Evolutionary conservation across 2,113 vertebrate species (phyloP), one percentile per base, ranked within the genome.

Genomic region (Empidonax alnorum): DNA sequence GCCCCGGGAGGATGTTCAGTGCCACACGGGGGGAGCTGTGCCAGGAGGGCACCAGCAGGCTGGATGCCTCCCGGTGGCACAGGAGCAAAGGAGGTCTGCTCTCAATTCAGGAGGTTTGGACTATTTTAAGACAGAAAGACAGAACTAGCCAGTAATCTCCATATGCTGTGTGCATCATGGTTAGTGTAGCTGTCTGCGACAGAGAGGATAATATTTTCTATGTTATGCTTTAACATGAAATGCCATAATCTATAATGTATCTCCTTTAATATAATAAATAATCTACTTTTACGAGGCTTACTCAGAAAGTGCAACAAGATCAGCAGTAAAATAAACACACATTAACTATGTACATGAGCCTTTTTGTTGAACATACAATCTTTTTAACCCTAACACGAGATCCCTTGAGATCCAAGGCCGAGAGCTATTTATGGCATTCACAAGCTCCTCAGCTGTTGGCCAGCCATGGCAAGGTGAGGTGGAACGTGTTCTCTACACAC

Each of bases 251-350:
- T 93, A 41, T 75, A 69, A 78, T 10, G 50, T 56, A 74, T 93
- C 50, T 94, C 84, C 44, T 88, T 79, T 78, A 90, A 89, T 92
- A 95, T 67, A 89, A 93, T 94, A 95, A 96, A 94, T 96, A 87
- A 87, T 80, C 86, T 86, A 80, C 68, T 94, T 90, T 72, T 67
- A 92, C 49, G 65, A 95, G 88, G 65, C 93, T 94, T 90, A 84
- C 13, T 89, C 52, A 65, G 72, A 96, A 92, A 95, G 93, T 92
- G 92, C 96, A 95, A 53, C 41, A 87, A 95, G 86, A 90, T 78
- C 80, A 81, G 73, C 90, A 82, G 50, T 75, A 92, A 96, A 95
- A 92, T 72, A 94, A 94, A 90, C 77, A 92, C 69, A 85, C 28
- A 9, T 79, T 84, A 89, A 68, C 81, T 93, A 94, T 93, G 83